Conservation (phyloP, 1,140 invertebrate species). For the Eciton burchellii region DNA sequence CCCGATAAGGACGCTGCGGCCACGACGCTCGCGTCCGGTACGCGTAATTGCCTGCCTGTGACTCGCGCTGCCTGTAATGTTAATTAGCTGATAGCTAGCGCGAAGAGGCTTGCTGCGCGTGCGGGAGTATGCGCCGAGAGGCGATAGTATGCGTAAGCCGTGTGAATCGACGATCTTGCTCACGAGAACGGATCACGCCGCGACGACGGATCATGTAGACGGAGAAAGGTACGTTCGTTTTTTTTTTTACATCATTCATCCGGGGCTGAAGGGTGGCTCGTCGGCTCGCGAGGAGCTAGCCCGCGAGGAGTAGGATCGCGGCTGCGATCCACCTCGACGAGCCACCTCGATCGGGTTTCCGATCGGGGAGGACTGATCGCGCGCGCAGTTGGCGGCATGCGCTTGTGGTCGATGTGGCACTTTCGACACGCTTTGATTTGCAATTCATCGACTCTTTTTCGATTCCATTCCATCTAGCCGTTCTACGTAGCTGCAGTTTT, state of each 20-base stretch:
- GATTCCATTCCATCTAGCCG: neutral
- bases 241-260: too few species aligned
- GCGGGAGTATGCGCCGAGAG: conserved; percentile 9
- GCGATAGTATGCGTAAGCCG: conserved; percentile 9
- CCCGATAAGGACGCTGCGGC: conserved; percentile 44
- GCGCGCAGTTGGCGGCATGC: too few species aligned
- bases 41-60: conserved; percentile 52
- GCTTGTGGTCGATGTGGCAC: too few species aligned
- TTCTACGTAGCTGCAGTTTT: neutral
- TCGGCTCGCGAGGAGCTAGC: too few species aligned
- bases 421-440: too few species aligned
- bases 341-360: too few species aligned
- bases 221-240: conserved; percentile 54
- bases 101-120: conserved; percentile 36
- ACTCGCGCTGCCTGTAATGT: conserved; percentile 66
- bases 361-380: too few species aligned
- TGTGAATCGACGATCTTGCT: conserved; percentile 35
- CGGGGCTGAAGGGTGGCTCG: too few species aligned
- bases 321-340: too few species aligned
- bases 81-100: conserved; percentile 78
- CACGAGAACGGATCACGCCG: neutral
- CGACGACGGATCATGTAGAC: conserved; percentile 51
- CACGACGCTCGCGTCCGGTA: conserved; percentile 64
- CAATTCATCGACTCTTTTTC: neutral
- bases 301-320: too few species aligned